These are phyloP conservation scores for Patella caerulea DNA, from an alignment of 2,888 invertebrate species.

Conservation along the genomic window DNA sequence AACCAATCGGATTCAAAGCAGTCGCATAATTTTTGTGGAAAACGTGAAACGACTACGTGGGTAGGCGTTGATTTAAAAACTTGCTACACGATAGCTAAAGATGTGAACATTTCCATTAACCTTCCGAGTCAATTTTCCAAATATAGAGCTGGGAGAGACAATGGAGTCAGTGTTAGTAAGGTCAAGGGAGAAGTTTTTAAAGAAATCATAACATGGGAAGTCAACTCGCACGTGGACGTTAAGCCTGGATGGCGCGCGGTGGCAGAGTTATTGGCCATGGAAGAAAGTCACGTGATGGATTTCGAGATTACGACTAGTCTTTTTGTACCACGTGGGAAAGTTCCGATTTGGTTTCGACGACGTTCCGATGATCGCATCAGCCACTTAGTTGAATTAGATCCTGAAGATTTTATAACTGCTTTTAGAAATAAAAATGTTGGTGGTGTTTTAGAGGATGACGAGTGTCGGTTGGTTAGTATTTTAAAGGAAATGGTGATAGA, in stretches of 20 bases:
- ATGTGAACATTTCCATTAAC: slow-evolving; percentile 34
- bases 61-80: slow-evolving; percentile 38
- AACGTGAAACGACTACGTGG: slow-evolving; percentile 42
- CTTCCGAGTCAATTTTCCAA: slow-evolving; percentile 35
- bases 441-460: slow-evolving; percentile 34
- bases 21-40: slow-evolving; percentile 37
- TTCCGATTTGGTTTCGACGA: slow-evolving; percentile 36
- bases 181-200: slow-evolving; percentile 43
- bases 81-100: slow-evolving; percentile 38
- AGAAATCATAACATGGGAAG: slow-evolving; percentile 40
- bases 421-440: slow-evolving; percentile 32
- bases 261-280: slow-evolving; percentile 36
- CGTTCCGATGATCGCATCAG: slow-evolving; percentile 28
- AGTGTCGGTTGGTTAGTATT: slow-evolving; percentile 26
- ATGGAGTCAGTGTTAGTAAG: slow-evolving; percentile 36
- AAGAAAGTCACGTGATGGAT: slow-evolving; percentile 38
- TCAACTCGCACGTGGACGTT: slow-evolving; percentile 42
- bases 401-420: slow-evolving; percentile 29
- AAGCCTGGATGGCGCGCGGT: slow-evolving; percentile 38
- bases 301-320: slow-evolving; percentile 41
- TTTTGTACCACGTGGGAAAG: slow-evolving; percentile 33
- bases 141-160: slow-evolving; percentile 41
- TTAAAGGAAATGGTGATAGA: slow-evolving; percentile 33
- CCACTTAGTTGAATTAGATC: slow-evolving; percentile 27
- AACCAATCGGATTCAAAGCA: slow-evolving; percentile 41